Base-by-base conservation (phyloP, 2,888 invertebrate species). In the Oithona nana region DNA sequence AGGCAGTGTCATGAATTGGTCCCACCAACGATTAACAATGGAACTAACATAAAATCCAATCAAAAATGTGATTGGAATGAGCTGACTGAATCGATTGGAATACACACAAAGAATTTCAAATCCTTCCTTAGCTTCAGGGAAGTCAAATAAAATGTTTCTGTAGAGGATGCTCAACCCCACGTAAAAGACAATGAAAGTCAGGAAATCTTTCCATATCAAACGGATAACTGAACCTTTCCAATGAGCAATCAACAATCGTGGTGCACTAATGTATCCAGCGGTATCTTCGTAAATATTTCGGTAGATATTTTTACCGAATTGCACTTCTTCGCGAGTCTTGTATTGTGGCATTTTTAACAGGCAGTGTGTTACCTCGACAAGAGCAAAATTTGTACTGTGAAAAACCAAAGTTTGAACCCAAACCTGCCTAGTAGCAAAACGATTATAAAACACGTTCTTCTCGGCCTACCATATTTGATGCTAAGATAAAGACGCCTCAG, bases 161-260 rank as follows among this genome's bases (percentile, higher is more conserved):
- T 73, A 73, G 13, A 67, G 58, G 11, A 72, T 59, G 51, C 71
- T 71, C 52, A 73, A 68, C 2, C 65, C 31, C 13, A 68, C 66
- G 64, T 71, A 73, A 50, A 70, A 29, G 3, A 64, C 52, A 30
- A 67, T 62, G 64, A 71, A 73, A 29, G 73, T 66, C 1, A 70
- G 29, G 28, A 71, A 67, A 64, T 73, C 73, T 61, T 70, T 70
- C 69, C 70, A 73, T 64, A 73, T 64, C 11, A 73, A 67, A 64
- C 73, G 73, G 67, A 73, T 73, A 1, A 73, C 68, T 63, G 72
- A 72, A 6, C 72, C 73, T 56, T 66, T 66, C 73, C 73, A 73
- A 51, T 69, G 68, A 57, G 58, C 65, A 57, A 65, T 24, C 16
- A 49, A 30, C 2, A 51, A 49, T 16, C 39, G 56, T 55, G 26